A percentile compares a stretch with the other conserved stretches of the same genome.
These are phyloP conservation scores for Glyptemys insculpta DNA, from an alignment of 2,797 vertebrate species.

Conservation along the genomic window DNA sequence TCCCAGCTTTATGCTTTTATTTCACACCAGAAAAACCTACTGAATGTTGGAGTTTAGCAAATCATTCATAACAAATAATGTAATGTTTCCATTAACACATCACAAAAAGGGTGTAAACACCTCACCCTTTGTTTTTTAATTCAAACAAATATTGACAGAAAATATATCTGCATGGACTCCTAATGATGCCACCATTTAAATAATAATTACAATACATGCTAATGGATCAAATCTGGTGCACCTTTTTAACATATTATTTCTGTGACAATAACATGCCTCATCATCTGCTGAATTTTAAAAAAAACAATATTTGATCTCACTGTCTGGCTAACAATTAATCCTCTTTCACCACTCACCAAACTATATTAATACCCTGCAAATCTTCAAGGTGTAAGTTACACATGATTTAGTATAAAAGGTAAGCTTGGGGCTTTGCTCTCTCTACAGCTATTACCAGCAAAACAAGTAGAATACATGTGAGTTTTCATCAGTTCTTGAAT, in stretches of 20 bases:
- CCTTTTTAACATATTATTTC: slow-evolving; percentile 2
- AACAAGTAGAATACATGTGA: slow-evolving; percentile 68
- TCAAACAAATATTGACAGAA: neutral
- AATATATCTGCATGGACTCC: accelerated
- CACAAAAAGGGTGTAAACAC: neutral
- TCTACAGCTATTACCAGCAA: slow-evolving; percentile 50
- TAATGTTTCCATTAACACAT: neutral
- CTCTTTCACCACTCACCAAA: slow-evolving; percentile 66
- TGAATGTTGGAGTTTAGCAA: neutral
- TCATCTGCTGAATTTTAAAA: slow-evolving; percentile 25
- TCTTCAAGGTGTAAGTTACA: slow-evolving; percentile 79
- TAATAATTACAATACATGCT: neutral
- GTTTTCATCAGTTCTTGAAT: slow-evolving; percentile 16
- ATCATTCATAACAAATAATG: neutral
- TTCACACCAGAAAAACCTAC: neutral
- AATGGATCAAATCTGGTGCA: slow-evolving; percentile 13
- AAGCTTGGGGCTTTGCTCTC: slow-evolving; percentile 12
- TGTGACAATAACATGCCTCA: slow-evolving; percentile 68
- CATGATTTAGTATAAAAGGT: slow-evolving; percentile 81
- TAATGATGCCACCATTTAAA: neutral
- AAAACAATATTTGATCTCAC: slow-evolving; percentile 72
- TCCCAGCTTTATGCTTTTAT: neutral
- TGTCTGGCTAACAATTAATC: slow-evolving; percentile 80
- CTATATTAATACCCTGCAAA: slow-evolving; percentile 78
- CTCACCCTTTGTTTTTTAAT: neutral